Base-by-base conservation (phyloP, 2,113 vertebrate genomes). In the Puntigrus tetrazona region DNA sequence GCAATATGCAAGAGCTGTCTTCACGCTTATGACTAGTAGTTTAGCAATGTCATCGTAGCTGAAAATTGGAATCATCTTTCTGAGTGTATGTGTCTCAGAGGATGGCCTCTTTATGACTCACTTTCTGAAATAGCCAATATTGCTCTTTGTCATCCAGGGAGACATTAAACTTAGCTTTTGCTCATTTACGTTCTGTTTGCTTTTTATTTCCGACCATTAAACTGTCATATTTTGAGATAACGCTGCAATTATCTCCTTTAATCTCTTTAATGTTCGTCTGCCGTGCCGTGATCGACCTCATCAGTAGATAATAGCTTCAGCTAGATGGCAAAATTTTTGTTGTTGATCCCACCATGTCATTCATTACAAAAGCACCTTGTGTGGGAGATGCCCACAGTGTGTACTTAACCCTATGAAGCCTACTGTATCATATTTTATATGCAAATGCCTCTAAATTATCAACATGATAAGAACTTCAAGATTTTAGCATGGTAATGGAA, bases 151-250 rank as follows among this genome's bases (percentile, higher is more conserved):
- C 65, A 70, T 52, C 65, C 65, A 70, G 80, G 43, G 80, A 82
- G 6, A 69, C 22, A 31, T 82, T 50, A 52, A 50, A 82, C 45
- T n/a, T 52, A 25, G 79, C 27, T 69, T 63, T 47, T 50, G 79
- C 79, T 70, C 80, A 70, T 70, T 82, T 70, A 82, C 31, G 61
- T 82, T 82, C 31, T n/a, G 43, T 69, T 55, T 55, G 31, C 45
- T 52, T 82, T 78, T 70, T 82, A 82, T 82, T 70, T 52, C 22
- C n/a, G 1, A 25, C 80, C 63, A 25, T 82, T 69, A 82, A 82
- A 52, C 80, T 82, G 80, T 82, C 80, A 82, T n/a, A 55, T 70
- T 82, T 55, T 70, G 80, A 82, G 80, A 82, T 31, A 72, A 55
- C 6, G 36, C 29, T 31, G 43, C 65, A 82, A 82, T 82, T 72